phyloP scores from a whole-genome alignment of 2,888 invertebrate genomes.

The Euzophera pinguis region DNA sequence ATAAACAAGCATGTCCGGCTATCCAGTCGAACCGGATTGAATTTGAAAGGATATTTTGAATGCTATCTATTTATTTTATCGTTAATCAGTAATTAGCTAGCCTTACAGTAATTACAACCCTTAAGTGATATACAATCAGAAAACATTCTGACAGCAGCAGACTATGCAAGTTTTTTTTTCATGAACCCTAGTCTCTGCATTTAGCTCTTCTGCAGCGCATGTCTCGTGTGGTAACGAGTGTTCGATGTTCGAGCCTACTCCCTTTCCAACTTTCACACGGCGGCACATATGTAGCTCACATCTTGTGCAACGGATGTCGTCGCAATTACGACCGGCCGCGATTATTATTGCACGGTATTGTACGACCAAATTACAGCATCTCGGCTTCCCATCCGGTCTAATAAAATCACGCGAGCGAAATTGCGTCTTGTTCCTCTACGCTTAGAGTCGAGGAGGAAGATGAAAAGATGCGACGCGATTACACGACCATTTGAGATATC shows the following conservation, averaged over 20 bases:
- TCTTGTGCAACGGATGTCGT: constrained; percentile 68
- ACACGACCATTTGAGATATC: constrained; percentile 30
- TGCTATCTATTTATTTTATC: too few species aligned
- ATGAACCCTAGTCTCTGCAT: not conserved
- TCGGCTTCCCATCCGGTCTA: constrained; percentile 73
- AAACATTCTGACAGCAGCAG: too few species aligned
- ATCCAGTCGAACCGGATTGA: too few species aligned
- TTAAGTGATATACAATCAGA: too few species aligned
- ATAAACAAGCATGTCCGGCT: too few species aligned
- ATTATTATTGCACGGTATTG: constrained; percentile 75
- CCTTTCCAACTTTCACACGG: constrained; percentile 74
- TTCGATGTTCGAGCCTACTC: constrained; percentile 18
- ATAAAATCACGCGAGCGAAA: constrained; percentile 23
- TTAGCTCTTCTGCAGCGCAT: not conserved
- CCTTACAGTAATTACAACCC: too few species aligned
- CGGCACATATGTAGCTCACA: constrained; percentile 43
- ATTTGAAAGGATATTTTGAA: too few species aligned
- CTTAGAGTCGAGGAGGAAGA: constrained; percentile 25
- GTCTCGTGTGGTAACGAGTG: constrained; percentile 34
- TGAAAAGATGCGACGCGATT: constrained; percentile 24
- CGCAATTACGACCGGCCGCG: constrained; percentile 70
- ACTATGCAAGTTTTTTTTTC: too few species aligned
- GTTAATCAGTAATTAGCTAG: too few species aligned
- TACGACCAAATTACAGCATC: constrained; percentile 73
- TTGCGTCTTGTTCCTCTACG: constrained; percentile 30